phyloP scores from a whole-genome alignment of 2,113 vertebrate genomes.

The Dipodomys ordii region DNA sequence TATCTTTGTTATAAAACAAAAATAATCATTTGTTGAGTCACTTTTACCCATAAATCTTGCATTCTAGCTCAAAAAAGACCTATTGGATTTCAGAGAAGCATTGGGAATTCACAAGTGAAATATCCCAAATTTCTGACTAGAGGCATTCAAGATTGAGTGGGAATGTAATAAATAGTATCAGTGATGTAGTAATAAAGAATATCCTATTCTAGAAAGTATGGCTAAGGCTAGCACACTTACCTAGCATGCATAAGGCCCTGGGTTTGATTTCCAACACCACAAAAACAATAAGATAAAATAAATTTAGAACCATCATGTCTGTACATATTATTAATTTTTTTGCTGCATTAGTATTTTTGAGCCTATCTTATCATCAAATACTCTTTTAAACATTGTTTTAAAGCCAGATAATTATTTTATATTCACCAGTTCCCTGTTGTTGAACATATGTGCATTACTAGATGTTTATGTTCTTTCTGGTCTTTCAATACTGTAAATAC shows the following conservation, averaged over 20 bases:
- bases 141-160: not conserved
- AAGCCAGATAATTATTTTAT: not conserved
- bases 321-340: not conserved
- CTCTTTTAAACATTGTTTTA: slow-evolving; percentile 40
- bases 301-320: not conserved
- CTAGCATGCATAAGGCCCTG: not conserved
- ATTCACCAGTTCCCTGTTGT: not conserved
- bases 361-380: not conserved
- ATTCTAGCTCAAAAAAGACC: slow-evolving; percentile 2
- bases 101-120: not conserved
- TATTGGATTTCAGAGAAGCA: not conserved
- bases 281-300: not conserved
- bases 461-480: not conserved
- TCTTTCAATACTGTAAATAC: slow-evolving; percentile 28
- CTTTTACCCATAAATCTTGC: not conserved
- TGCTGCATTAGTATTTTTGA: slow-evolving; percentile 27
- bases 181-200: not conserved
- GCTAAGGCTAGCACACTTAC: not conserved
- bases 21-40: not conserved
- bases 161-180: not conserved
- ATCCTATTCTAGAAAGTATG: too few relatives aligned
- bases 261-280: not conserved
- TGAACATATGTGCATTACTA: not conserved
- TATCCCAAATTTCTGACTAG: not conserved
- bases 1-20: not conserved